These are phyloP conservation scores for Python bivittatus DNA, from an alignment of 2,113 vertebrate genomes.

Conservation along the genomic window DNA sequence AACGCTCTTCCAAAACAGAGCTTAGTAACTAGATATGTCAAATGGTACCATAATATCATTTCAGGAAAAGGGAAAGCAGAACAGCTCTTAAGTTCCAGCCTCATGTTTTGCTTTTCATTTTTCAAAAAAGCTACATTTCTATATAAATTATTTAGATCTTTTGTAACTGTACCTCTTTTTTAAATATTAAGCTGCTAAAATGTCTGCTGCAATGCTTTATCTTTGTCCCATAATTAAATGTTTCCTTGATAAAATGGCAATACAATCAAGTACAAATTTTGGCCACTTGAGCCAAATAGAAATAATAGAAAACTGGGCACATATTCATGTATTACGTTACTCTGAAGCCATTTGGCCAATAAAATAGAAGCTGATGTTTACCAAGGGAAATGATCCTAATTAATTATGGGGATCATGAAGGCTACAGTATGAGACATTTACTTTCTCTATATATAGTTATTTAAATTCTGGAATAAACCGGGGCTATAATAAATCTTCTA, in stretches of 20 bases:
- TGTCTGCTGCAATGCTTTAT: constrained; percentile 44
- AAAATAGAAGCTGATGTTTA: constrained; percentile 49
- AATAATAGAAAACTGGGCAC: constrained; percentile 33
- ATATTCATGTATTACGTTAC: constrained; percentile 5
- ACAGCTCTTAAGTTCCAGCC: constrained; percentile 35
- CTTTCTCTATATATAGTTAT: constrained; percentile 45
- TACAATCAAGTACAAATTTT: constrained; percentile 35
- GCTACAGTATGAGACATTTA: constrained; percentile 26
- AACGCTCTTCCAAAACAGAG: constrained; percentile 25
- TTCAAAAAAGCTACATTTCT: constrained; percentile 29
- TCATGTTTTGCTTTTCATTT: constrained; percentile 9
- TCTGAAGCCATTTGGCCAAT: constrained; percentile 20
- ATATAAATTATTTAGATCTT: constrained; percentile 37
- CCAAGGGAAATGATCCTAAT: constrained; percentile 35
- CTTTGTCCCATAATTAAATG: constrained; percentile 55
- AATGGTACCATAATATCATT: constrained; percentile 29
- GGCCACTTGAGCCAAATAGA: constrained; percentile 10
- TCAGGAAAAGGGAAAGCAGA: constrained; percentile 39
- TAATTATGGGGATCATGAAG: constrained; percentile 28
- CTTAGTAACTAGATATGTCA: constrained; percentile 23
- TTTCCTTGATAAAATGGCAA: constrained; percentile 56
- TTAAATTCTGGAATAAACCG: constrained; percentile 40
- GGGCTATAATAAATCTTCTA: constrained; percentile 24
- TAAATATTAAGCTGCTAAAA: constrained; percentile 58
- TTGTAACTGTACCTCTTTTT: constrained; percentile 32